A percentile compares a stretch with the other conserved stretches of the same genome.
These are phyloP conservation scores for Peromyscus aztecus DNA, from an alignment of 2,797 vertebrate species.

Conservation along the genomic window DNA sequence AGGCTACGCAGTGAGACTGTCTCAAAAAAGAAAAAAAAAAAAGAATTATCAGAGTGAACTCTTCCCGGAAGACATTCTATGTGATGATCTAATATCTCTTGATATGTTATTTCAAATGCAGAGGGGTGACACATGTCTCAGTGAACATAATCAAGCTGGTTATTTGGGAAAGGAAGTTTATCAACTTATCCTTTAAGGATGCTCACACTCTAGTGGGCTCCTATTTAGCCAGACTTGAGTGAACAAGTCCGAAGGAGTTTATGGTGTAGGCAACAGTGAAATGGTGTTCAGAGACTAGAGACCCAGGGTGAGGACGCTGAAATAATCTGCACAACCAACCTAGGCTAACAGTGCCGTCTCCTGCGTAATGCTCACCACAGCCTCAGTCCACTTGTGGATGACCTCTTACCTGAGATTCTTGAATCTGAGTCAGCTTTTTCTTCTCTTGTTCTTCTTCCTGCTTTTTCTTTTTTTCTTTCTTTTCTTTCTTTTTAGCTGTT, in stretches of 20 bases:
- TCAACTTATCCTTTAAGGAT: neutral
- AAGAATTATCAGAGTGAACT: constrained; percentile 52
- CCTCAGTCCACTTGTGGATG: neutral
- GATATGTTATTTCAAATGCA: constrained; percentile 31
- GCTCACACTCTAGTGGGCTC: neutral
- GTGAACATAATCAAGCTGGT: constrained; percentile 22
- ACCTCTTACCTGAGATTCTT: constrained; percentile 96
- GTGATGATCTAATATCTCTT: constrained; percentile 21
- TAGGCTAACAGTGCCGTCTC: neutral
- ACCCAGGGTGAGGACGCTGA: neutral
- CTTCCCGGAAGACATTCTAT: neutral
- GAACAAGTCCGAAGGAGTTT: constrained; percentile 45
- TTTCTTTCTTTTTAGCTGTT: constrained; percentile 98
- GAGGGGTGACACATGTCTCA: constrained; percentile 29
- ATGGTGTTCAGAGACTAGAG: constrained; percentile 40
- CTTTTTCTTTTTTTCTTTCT: constrained; percentile 99
- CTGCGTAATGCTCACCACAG: neutral
- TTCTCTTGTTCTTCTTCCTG: constrained; percentile 99
- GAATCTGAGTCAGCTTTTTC: constrained; percentile 96
- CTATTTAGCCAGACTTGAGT: constrained; percentile 18
- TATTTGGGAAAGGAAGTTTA: constrained; percentile 15
- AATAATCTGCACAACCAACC: neutral
- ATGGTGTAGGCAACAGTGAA: neutral
- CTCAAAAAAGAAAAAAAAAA: neutral
- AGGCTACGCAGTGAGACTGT: neutral